phyloP scores from a whole-genome alignment of 2,888 invertebrate species.

The Eupithecia tripunctaria region DNA sequence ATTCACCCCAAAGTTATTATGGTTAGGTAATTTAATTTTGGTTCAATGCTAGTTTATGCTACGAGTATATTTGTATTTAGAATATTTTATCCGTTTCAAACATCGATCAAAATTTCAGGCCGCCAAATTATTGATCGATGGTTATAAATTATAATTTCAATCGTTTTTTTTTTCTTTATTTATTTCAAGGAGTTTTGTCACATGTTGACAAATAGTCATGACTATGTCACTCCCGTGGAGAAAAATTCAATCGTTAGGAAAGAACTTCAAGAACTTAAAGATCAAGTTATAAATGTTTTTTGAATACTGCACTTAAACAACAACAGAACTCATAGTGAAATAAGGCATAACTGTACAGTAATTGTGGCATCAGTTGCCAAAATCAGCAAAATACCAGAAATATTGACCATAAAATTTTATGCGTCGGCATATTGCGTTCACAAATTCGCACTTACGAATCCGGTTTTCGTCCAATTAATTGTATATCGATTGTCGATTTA shows the following conservation, averaged over 20 bases:
- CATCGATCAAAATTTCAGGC: too few species aligned
- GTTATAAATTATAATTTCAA: too few species aligned
- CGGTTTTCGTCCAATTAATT: slow-evolving; percentile 36
- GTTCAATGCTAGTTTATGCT: background rate
- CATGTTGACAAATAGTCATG: too few species aligned
- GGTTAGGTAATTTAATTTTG: background rate
- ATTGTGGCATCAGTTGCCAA: background rate
- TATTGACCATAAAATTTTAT: slow-evolving; percentile 42
- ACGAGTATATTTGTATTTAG: background rate
- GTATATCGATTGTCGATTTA: slow-evolving; percentile 23
- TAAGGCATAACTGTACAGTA: background rate
- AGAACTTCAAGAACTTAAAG: too few species aligned
- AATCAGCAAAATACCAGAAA: slow-evolving; percentile 31
- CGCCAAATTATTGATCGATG: too few species aligned
- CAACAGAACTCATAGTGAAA: background rate
- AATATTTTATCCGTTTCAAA: background rate
- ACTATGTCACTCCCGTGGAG: too few species aligned
- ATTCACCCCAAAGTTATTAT: slow-evolving; percentile 3
- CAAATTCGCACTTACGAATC: slow-evolving; percentile 38
- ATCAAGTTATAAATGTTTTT: too few species aligned
- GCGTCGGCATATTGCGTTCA: slow-evolving; percentile 38
- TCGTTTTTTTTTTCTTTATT: too few species aligned
- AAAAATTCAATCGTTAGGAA: background rate
- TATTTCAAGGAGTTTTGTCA: too few species aligned
- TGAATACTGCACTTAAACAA: background rate